Base-by-base conservation (phyloP, 2,888 invertebrate species). In the Hylaea fasciaria region DNA sequence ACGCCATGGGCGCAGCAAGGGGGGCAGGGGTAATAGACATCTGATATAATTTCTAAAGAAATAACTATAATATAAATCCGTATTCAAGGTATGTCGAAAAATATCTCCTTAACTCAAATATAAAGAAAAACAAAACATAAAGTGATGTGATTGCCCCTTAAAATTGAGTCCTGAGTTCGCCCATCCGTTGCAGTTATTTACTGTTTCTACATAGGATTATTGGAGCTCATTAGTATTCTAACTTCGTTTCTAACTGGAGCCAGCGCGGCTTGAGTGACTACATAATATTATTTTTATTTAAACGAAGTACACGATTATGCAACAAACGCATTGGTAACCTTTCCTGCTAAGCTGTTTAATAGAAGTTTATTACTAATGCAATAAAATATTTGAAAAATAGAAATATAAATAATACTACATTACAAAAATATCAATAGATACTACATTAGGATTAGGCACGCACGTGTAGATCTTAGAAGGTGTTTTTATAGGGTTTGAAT, bases 141-240 rank as follows among this genome's bases (percentile, higher is more conserved):
- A 7, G 10, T 1, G 7, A 7, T 32, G 32, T 10, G 1, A 5
- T 13, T 14, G 5, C 10, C 28, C 35, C 40, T 9, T 5, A 2
- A 43, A 29, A 1, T 2, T 2, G 28, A 37, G 28, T 10, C 52
- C 52, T 58, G 22, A 29, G 48, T 61, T 64, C 62, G 73, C 62
- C 72, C 14, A 39, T n/a, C 65, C 64, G 74, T 77, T 73, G 80
- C 76, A 81, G 81, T 82, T 87, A 81, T 90, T 89, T 89, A 88
- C 86, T 86, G 85, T 87, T 82, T 79, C 76, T 71, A 69, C 75
- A 71, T 64, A 64, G 77, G 70, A 83, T 85, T 84, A 85, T 82
- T 76, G 80, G 73, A 73, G 71, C 73, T 76, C 72, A 75, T 80
- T 78, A 80, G 72, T 74, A 75, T 78, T 81, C 81, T 77, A 77